These are phyloP conservation scores for Podarcis cretensis DNA, from an alignment of 2,113 vertebrate genomes.

Conservation along the genomic window DNA sequence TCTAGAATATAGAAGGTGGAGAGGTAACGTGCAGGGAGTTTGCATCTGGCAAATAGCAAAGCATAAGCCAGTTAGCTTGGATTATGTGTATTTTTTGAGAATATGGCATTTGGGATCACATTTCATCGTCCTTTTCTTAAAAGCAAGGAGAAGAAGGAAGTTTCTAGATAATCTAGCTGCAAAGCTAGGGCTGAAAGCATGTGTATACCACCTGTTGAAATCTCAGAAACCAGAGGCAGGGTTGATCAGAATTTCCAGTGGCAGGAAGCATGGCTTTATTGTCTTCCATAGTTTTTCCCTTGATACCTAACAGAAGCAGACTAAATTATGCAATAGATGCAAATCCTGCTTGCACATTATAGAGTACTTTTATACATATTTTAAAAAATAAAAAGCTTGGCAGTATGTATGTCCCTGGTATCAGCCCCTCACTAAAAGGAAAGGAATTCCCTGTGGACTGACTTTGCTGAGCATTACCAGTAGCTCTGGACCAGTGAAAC, in stretches of 20 bases:
- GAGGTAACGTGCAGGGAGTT: slow-evolving; percentile 6
- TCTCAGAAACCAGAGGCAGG: neutral
- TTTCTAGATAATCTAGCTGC: neutral
- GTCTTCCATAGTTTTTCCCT: neutral
- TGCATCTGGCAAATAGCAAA: neutral
- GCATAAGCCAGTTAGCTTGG: neutral
- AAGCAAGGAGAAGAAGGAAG: neutral
- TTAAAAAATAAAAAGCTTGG: neutral
- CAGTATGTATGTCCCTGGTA: neutral
- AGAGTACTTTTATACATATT: neutral
- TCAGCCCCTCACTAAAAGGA: neutral
- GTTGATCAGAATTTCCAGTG: neutral
- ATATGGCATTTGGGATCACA: neutral
- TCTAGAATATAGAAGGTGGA: neutral
- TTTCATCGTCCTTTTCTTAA: too few relatives aligned
- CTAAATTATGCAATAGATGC: neutral
- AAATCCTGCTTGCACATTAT: neutral
- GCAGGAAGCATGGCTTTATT: neutral
- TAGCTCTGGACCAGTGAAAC: neutral
- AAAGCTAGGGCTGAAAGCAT: neutral
- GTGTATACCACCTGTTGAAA: neutral
- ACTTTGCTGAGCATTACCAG: neutral
- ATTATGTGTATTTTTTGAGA: neutral
- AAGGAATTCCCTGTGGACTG: neutral
- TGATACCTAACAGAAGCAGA: neutral